These are phyloP conservation scores for Archivesica marissinica DNA, from an alignment of 1,140 invertebrate species.

Conservation along the genomic window DNA sequence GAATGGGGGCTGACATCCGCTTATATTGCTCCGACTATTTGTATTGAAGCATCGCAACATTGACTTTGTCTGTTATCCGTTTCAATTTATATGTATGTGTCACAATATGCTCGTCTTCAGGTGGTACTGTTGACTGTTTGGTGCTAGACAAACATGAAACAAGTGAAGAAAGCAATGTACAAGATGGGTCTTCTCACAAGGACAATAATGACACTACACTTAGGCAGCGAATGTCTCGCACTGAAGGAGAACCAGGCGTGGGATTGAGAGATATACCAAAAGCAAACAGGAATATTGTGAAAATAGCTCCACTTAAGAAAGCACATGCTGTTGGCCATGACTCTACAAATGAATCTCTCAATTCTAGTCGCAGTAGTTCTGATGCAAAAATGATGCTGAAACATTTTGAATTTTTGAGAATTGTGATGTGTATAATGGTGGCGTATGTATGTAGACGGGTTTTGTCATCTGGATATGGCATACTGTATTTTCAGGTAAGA, in stretches of 20 bases:
- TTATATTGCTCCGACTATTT: too few species aligned
- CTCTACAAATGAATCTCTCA: slow-evolving; percentile 40
- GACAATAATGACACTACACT: background rate
- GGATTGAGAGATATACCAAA: background rate
- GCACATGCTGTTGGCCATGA: background rate
- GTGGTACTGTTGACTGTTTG: too few species aligned
- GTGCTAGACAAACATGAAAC: too few species aligned
- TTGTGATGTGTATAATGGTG: slow-evolving; percentile 47
- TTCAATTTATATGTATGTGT: too few species aligned
- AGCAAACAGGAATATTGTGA: slow-evolving; percentile 33
- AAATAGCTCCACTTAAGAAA: slow-evolving; percentile 46
- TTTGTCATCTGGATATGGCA: slow-evolving; percentile 40
- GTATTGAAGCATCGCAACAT: too few species aligned
- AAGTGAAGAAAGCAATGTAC: too few species aligned
- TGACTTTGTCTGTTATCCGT: too few species aligned
- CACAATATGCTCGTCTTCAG: too few species aligned
- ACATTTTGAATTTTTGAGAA: slow-evolving; percentile 61
- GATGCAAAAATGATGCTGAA: slow-evolving; percentile 61
- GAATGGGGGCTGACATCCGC: too few species aligned
- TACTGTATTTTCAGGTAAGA: slow-evolving; percentile 56
- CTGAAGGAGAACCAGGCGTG: background rate
- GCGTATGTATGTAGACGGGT: slow-evolving; percentile 50
- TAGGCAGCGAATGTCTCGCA: background rate
- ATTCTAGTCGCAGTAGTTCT: slow-evolving; percentile 51
- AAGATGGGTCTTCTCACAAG: too few species aligned